phyloP scores from a whole-genome alignment of 2,797 vertebrate species.

The Hippopotamyrus pictus region DNA sequence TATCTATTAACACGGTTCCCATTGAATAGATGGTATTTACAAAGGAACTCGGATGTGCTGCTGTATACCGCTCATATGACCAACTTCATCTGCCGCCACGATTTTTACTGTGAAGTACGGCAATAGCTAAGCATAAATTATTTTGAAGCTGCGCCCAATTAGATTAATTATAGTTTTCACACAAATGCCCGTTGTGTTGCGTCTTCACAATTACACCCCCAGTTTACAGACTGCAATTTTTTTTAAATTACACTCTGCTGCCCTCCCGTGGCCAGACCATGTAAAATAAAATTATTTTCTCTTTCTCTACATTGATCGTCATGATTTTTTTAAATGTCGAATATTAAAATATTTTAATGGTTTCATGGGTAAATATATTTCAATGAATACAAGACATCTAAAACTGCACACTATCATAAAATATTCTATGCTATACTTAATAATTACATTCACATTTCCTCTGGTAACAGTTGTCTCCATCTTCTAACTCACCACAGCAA shows the following conservation, averaged over 20 bases:
- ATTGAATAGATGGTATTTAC: not conserved
- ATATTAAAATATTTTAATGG: not conserved
- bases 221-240: too few relatives aligned
- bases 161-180: not conserved
- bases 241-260: constrained; percentile 36
- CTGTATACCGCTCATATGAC: not conserved
- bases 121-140: not conserved
- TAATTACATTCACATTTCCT: not conserved
- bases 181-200: not conserved
- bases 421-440: not conserved
- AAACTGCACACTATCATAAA: not conserved
- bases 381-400: not conserved
- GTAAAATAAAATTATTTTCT: not conserved
- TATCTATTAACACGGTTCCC: not conserved
- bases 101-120: not conserved
- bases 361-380: not conserved
- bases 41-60: not conserved
- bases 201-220: not conserved
- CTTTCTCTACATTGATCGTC: not conserved
- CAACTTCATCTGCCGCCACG: not conserved
- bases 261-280: constrained; percentile 48
- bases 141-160: not conserved
- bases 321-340: not conserved
- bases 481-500: not conserved
- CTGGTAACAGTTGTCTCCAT: not conserved